These are phyloP conservation scores for Schizotus pectinicornis DNA, from an alignment of 2,888 invertebrate species.

Conservation along the genomic window DNA sequence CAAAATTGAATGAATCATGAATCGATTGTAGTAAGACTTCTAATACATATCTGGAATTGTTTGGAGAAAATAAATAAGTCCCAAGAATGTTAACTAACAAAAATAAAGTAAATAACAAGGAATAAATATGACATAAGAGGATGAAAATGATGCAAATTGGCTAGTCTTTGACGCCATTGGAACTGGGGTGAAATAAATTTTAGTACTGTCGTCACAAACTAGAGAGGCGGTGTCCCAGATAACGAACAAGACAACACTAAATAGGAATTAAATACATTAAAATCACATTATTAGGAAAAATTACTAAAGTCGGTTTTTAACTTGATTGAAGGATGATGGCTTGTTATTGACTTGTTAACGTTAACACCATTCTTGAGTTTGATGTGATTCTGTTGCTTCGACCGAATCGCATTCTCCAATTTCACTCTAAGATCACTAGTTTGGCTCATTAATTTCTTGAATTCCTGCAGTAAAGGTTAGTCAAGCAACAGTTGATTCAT, in stretches of 20 bases:
- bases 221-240: too few relatives aligned
- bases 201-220: too few relatives aligned
- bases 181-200: too few relatives aligned
- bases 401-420: constrained; percentile 85
- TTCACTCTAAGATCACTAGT: constrained; percentile 79
- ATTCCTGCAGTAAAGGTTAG: constrained; percentile 67
- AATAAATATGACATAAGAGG: too few relatives aligned
- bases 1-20: too few relatives aligned
- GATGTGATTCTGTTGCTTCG: constrained; percentile 68
- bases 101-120: too few relatives aligned
- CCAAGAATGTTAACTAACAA: too few relatives aligned
- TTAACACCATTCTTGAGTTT: constrained; percentile 60
- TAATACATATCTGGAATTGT: too few relatives aligned
- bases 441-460: constrained; percentile 88
- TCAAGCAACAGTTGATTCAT: background rate
- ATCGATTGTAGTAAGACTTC: too few relatives aligned
- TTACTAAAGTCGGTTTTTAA: constrained; percentile 95
- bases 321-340: constrained; percentile 78
- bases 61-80: too few relatives aligned
- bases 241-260: background rate
- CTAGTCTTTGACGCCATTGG: too few relatives aligned
- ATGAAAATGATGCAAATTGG: background rate
- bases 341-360: constrained; percentile 54
- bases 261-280: background rate
- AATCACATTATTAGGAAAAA: constrained; percentile 67